Base-by-base conservation (phyloP, 2,113 vertebrate species). In the Pandion haliaetus region DNA sequence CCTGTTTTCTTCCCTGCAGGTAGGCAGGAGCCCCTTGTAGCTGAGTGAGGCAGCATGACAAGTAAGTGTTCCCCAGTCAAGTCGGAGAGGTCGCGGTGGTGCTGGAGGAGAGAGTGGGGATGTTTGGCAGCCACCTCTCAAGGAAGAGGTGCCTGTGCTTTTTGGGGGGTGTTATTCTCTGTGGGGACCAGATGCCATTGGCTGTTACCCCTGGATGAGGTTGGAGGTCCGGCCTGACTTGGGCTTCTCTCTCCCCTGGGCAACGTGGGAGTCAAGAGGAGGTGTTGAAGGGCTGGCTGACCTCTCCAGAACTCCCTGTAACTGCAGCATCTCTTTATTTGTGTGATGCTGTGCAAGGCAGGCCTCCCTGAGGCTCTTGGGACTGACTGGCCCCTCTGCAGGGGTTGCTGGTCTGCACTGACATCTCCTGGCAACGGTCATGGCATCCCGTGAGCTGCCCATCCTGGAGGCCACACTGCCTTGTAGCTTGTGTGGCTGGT, bases 31-130 rank as follows among this genome's bases (percentile, higher is more conserved):
- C 3, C 57, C 80, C 42, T 65, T 0, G 45, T 58, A 90, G 87
- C 87, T 29, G 38, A 97, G 82, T 42, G 76, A 97, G 93, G 82
- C 94, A 95, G 87, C 94, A 98, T 98, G 98, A 98, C 98, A 97
- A 97, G 98, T 98, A 97, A 98, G 98, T 97, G 70, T 83, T 93
- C 82, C 59, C 14, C 44, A 65, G 62, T 61, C 65, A 38, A 93
- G 89, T 18, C 0, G 18, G 78, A 72, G 84, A 82, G 69, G 70
- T 77, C 85, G 36, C 0, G 14, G 63, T 70, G 83, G 45, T 81
- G 65, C 14, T 71, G 83, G 67, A 77, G 50, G 57, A 83, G 58
- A 69, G 58, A 21, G 66, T 34, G 82, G 70, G 36, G 17, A 7
- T 70, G 38, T 38, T 73, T 88, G 63, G 45, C 79, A 92, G 66